Base-by-base conservation (phyloP, 1,140 invertebrate genomes). In the Drosophila pallidifrons region DNA sequence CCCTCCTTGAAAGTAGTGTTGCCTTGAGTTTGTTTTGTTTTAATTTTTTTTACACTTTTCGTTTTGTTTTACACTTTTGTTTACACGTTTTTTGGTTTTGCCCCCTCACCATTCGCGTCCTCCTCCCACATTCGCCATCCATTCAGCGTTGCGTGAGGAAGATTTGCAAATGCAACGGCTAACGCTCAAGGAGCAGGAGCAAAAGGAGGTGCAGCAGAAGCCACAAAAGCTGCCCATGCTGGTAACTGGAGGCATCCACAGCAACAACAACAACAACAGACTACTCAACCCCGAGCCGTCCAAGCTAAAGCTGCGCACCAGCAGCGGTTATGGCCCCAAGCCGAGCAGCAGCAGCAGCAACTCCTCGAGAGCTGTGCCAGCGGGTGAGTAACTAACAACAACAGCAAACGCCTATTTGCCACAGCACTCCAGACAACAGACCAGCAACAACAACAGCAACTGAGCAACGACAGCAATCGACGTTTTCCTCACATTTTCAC, bases 101-200 rank as follows among this genome's bases (percentile, higher is more conserved):
- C 43, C 72, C 66, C 46, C 32, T n/a, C 25, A 3, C 5, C 74
- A 65, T 70, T 47, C 49, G 72, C 58, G 60, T 30, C 35, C 16
- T 30, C 35, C 16, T 2, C 61, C 45, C 52, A 38, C 46, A 35
- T 41, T 28, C 49, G 59, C 16, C 8, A 52, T 30, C 0, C 41
- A 43, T n/a, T 47, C 20, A 20, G 91, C 79, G 43, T 79, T 92
- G 68, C 88, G 88, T 16, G 91, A 92, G 59, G 91, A 91, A 87
- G 82, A 92, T 78, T 67, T 91, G 55, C 80, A 75, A 78, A 68
- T 92, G 77, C 75, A 92, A 60, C 76, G 82, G 7, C 66, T 92
- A 32, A 57, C 82, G 20, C 75, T 92, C 1, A 70, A 75, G 63
- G 89, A 87, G 49, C 47, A 65, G 32, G 67, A 73, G 28, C 58